A percentile compares a stretch with the other conserved stretches of the same genome.
phyloP scores from a whole-genome alignment of 1,140 invertebrate genomes.

The Heliconius melpomene region DNA sequence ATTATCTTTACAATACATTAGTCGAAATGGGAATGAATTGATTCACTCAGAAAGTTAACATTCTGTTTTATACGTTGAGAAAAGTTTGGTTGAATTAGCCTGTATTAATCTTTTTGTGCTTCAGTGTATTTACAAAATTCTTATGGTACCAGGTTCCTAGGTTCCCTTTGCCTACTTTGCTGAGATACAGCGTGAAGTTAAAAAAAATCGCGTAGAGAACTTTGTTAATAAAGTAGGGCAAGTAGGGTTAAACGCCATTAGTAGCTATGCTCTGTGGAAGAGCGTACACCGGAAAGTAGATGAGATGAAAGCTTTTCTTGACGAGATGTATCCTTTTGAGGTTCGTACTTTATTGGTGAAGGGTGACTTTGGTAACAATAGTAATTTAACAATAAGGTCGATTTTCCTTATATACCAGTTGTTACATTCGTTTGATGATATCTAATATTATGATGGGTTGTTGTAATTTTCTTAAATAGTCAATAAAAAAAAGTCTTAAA shows the following conservation, averaged over 20 bases:
- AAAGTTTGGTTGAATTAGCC: neutral
- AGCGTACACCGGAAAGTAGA: constrained; percentile 21
- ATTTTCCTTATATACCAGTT: neutral
- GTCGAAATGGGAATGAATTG: constrained; percentile 24
- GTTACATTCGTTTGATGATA: neutral
- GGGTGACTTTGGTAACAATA: constrained; percentile 37
- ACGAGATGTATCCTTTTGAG: constrained; percentile 39
- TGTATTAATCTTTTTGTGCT: neutral
- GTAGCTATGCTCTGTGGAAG: constrained; percentile 13
- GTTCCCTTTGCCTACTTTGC: too few species aligned
- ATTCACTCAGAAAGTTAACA: constrained; percentile 1
- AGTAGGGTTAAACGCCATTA: constrained; percentile 28
- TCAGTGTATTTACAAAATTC: neutral
- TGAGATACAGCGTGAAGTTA: too few species aligned
- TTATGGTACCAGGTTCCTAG: neutral
- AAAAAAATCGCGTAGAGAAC: too few species aligned
- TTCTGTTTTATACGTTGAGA: neutral
- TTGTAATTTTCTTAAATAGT: neutral
- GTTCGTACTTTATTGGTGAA: constrained; percentile 43
- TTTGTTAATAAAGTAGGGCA: neutral
- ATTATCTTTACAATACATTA: constrained; percentile 39
- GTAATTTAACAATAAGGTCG: constrained; percentile 37
- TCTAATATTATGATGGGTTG: neutral
- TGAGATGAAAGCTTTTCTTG: constrained; percentile 44
- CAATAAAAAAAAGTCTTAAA: too few species aligned